Base-by-base conservation (phyloP, 2,888 invertebrate species). In the Troglohyphantes excavatus region DNA sequence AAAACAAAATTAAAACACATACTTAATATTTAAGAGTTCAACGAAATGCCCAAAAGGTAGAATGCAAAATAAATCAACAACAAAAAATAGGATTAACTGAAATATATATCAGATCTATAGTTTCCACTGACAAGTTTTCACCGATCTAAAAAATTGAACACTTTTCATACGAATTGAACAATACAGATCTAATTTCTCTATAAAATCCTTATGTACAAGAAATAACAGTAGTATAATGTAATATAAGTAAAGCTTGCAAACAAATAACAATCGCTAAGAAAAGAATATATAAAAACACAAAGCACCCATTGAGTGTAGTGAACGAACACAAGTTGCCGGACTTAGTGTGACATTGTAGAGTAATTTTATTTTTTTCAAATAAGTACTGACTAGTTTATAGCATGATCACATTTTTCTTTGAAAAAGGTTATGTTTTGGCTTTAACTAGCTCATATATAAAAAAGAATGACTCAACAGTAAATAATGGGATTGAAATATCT, bases 161-260 rank as follows among this genome's bases (percentile, higher is more conserved):
- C 53, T 5, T 53, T 53, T 53, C 33, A 6, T 9, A 33, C 9
- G 9, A 9, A 33, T 33, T 53, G 17, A 53, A 53, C n/a, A n/a
- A 13, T 17, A 46, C 17, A 46, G 53, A 53, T 1, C 53, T n/a
- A n/a, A 1, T 53, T 53, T 53, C 2, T 53, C 0, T 1, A 53
- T 53, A 53, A 53, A n/a, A 53, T 53, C n/a, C n/a, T 13, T 53
- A 53, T 53, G n/a, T n/a, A 53, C 13, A n/a, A 6, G 53, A 53
- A 53, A 53, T 53, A 53, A 53, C 53, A 53, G n/a, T 53, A n/a
- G 17, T 53, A 53, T 53, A 53, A 53, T n/a, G 53, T n/a, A n/a
- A n/a, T 53, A 2, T 53, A 39, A 39, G 39, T 39, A 39, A 39
- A 39, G 39, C 39, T 39, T 39, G n/a, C 53, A 13, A 33, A 53